Percentiles rank a stretch among this genome's conserved stretches.
Evolutionary conservation across 2,888 invertebrate species (phyloP).

Genomic region (Chorisops tibialis): DNA sequence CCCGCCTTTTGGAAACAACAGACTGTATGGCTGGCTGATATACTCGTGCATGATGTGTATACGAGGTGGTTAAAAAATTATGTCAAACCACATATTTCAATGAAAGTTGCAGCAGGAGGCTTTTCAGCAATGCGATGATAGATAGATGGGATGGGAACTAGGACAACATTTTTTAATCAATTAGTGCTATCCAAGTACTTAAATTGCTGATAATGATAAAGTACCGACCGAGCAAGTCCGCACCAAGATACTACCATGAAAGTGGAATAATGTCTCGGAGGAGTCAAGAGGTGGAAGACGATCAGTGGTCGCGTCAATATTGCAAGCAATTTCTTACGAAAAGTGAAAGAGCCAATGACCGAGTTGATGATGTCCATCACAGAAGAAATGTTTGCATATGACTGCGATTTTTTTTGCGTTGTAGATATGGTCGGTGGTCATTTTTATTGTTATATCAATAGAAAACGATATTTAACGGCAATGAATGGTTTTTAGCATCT

Average conservation of each 20-base stretch:
- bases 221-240: conserved; percentile 1
- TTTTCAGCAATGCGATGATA: conserved; percentile 10
- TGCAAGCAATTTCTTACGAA: not conserved
- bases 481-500: too few species aligned
- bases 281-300: not conserved
- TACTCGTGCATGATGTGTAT: too few species aligned
- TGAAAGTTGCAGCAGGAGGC: conserved; percentile 25
- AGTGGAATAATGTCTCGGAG: not conserved
- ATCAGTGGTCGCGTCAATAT: too few species aligned
- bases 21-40: conserved; percentile 9
- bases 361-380: not conserved
- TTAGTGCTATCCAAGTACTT: not conserved
- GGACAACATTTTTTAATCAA: conserved; percentile 10
- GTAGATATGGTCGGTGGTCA: too few species aligned
- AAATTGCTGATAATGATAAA: not conserved
- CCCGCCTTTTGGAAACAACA: not conserved
- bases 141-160: conserved; percentile 12
- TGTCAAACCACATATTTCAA: conserved; percentile 30
- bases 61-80: conserved; percentile 18
- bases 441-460: too few species aligned
- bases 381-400: too few species aligned
- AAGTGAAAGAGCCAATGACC: conserved; percentile 14
- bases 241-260: not conserved
- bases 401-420: too few species aligned
- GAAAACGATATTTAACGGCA: too few species aligned